Conservation (phyloP, 2,113 vertebrate genomes). For the Toxostoma redivivum region DNA sequence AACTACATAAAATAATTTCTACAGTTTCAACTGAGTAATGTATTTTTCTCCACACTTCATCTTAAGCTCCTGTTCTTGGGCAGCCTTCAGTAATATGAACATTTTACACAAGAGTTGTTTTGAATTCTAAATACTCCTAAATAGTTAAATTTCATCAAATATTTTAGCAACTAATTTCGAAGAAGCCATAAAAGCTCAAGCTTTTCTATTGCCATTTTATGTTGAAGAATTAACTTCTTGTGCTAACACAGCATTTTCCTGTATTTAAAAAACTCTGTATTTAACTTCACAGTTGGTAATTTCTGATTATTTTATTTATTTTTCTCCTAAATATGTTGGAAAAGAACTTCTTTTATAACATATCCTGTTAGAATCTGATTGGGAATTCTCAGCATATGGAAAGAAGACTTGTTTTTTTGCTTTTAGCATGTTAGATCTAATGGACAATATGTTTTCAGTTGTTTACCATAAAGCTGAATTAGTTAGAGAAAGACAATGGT, state of each 20-base stretch:
- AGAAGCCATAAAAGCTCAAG: neutral
- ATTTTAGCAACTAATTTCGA: neutral
- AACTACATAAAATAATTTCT: slow-evolving; percentile 5
- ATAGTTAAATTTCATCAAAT: neutral
- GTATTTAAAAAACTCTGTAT: neutral
- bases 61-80: neutral
- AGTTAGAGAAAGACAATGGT: neutral
- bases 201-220: neutral
- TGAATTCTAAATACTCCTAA: neutral
- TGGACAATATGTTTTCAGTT: neutral
- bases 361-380: neutral
- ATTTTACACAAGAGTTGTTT: neutral
- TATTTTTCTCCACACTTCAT: neutral
- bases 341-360: neutral
- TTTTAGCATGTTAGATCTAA: neutral
- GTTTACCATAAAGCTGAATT: neutral
- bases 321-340: neutral
- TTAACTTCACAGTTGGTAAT: neutral
- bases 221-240: neutral
- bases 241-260: neutral
- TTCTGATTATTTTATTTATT: neutral
- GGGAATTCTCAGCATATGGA: neutral
- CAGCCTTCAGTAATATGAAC: neutral
- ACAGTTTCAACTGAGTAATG: neutral
- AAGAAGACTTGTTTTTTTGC: neutral